Conservation (phyloP, 2,888 invertebrate genomes). For the Eristalinus sepulchralis region DNA sequence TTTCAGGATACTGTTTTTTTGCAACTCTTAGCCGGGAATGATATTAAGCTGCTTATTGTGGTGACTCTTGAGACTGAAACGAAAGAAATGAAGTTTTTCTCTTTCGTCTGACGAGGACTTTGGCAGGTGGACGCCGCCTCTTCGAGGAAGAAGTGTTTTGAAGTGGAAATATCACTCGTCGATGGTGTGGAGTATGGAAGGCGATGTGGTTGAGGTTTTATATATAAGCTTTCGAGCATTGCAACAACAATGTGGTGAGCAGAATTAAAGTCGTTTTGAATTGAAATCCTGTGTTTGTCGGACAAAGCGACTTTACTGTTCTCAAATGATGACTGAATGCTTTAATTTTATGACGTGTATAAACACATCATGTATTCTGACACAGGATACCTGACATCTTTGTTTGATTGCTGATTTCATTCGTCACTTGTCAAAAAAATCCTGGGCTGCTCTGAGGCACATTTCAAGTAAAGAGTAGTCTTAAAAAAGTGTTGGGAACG, state of each 20-base stretch:
- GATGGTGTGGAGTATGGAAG: not conserved
- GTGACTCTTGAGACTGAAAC: constrained; percentile 21
- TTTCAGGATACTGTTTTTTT: not conserved
- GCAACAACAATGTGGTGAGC: not conserved
- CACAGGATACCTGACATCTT: no score
- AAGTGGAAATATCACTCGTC: not conserved
- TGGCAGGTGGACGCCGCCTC: not conserved
- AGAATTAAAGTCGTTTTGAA: not conserved
- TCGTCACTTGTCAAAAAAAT: no score
- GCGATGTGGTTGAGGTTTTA: not conserved
- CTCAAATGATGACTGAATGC: no score
- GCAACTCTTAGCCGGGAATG: not conserved
- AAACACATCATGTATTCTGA: no score
- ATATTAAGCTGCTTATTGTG: constrained; percentile 27
- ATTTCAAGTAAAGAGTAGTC: no score
- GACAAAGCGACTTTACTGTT: no score
- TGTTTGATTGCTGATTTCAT: no score
- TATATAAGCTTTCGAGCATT: not conserved
- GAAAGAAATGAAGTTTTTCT: not conserved
- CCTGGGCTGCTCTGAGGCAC: no score
- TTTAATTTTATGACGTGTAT: no score
- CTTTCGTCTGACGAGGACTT: not conserved
- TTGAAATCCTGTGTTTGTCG: no score
- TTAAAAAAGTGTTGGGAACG: no score
- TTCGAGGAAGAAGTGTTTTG: not conserved